Conservation (phyloP, 23 tunicate genomes). For the Diplosoma virens region DNA sequence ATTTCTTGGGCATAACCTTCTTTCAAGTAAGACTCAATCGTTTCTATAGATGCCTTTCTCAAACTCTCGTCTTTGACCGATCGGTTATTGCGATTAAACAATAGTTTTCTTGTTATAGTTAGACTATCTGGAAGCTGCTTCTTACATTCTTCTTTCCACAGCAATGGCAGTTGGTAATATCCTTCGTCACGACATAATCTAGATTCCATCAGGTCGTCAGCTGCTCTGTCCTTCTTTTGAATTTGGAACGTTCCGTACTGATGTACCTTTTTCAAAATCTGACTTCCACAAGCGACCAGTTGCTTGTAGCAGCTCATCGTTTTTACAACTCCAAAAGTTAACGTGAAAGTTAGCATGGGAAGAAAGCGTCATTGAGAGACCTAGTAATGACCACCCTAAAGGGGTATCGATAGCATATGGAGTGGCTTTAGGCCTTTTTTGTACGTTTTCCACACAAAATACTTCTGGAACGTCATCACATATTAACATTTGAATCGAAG, state of each 20-base stretch:
- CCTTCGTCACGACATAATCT: neutral
- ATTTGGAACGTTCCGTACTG: neutral
- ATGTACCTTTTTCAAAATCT: neutral
- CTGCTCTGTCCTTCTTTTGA: neutral
- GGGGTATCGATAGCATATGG: neutral
- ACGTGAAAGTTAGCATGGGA: neutral
- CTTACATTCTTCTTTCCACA: neutral
- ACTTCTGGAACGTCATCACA: neutral
- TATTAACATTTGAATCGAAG: neutral
- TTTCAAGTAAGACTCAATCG: too few species aligned
- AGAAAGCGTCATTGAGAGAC: neutral
- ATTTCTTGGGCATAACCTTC: too few species aligned
- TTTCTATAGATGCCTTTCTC: too few species aligned
- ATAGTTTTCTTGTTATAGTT: too few species aligned
- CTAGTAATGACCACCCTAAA: neutral
- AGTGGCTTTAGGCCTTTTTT: neutral
- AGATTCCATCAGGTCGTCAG: neutral
- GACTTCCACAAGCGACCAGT: neutral
- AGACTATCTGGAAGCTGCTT: too few species aligned
- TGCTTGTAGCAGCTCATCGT: neutral
- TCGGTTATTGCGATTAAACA: too few species aligned
- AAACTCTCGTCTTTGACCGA: too few species aligned
- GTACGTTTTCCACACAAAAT: neutral
- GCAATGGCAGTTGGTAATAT: slow-evolving; percentile 7
- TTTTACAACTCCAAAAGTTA: neutral